Evolutionary conservation across 2,888 invertebrate genomes (phyloP).

Genomic region (Pristionchus fissidentatus): DNA sequence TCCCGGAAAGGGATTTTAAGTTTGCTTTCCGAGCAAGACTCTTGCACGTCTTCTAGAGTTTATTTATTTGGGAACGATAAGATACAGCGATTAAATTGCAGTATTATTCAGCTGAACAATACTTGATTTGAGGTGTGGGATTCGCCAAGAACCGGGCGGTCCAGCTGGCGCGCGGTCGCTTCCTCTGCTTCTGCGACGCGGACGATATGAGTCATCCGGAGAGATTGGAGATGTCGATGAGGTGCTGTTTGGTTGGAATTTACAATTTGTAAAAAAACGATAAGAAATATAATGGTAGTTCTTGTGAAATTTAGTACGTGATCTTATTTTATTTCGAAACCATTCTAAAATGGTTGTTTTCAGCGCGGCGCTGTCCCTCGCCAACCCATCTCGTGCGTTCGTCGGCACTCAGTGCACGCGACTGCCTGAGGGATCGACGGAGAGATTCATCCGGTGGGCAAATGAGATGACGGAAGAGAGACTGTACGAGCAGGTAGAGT

Average conservation of each 20-base stretch:
- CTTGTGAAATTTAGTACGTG: neutral
- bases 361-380: slow-evolving; percentile 11
- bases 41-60: no score
- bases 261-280: neutral
- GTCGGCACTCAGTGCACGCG: slow-evolving; percentile 82
- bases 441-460: slow-evolving; percentile 85
- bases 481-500: slow-evolving; percentile 77
- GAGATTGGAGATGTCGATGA: slow-evolving; percentile 78
- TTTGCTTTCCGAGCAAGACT: no score
- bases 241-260: neutral
- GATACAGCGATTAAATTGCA: neutral
- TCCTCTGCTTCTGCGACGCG: slow-evolving; percentile 87
- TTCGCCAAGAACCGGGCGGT: slow-evolving; percentile 68
- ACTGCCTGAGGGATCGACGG: slow-evolving; percentile 81
- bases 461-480: slow-evolving; percentile 81
- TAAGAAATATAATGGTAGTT: neutral
- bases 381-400: slow-evolving; percentile 71
- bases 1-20: no score
- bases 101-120: neutral
- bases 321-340: neutral
- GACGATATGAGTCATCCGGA: slow-evolving; percentile 85
- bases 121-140: slow-evolving; percentile 63
- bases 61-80: neutral
- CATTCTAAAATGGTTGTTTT: neutral
- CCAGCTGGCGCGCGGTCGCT: slow-evolving; percentile 81